A percentile compares a stretch with the other conserved stretches of the same genome.
These are phyloP conservation scores for Champsocephalus esox DNA, from an alignment of 2,797 vertebrate genomes.

Conservation along the genomic window DNA sequence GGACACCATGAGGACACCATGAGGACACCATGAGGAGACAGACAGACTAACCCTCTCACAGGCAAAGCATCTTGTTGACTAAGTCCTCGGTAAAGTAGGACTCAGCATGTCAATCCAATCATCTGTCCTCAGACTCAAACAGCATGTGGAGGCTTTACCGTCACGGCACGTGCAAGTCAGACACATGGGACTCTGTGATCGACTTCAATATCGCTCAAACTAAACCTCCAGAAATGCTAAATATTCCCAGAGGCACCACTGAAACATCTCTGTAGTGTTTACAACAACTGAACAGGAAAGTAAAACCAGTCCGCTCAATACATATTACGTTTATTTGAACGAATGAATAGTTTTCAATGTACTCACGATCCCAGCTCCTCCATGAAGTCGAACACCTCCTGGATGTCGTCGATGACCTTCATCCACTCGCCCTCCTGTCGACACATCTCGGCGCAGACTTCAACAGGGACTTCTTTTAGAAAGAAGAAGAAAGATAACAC, in stretches of 20 bases:
- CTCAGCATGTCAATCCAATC: slow-evolving; percentile 59
- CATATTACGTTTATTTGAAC: not conserved
- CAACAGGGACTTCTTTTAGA: slow-evolving; percentile 81
- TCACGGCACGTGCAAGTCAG: not conserved
- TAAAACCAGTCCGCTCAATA: not conserved
- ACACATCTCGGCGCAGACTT: slow-evolving; percentile 89
- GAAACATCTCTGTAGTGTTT: too few relatives aligned
- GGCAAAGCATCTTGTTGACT: slow-evolving; percentile 26
- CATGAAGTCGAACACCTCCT: slow-evolving; percentile 94
- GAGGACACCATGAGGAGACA: not conserved
- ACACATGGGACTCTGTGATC: not conserved
- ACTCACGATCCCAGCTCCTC: slow-evolving; percentile 97
- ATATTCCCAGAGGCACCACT: not conserved
- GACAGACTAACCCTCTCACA: slow-evolving; percentile 16
- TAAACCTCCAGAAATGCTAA: slow-evolving; percentile 7
- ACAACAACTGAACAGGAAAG: not conserved
- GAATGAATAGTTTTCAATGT: not conserved
- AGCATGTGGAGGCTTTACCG: not conserved
- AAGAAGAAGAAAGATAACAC: not conserved
- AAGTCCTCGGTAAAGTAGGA: slow-evolving; percentile 41
- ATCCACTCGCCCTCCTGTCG: slow-evolving; percentile 92
- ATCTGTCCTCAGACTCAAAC: slow-evolving; percentile 45
- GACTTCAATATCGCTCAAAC: not conserved
- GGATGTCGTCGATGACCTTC: slow-evolving; percentile 94
- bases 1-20: not conserved